Evolutionary conservation across 1,140 invertebrate species (phyloP), one percentile per base, ranked within the genome.

Genomic region (Hylaeus volcanicus): DNA sequence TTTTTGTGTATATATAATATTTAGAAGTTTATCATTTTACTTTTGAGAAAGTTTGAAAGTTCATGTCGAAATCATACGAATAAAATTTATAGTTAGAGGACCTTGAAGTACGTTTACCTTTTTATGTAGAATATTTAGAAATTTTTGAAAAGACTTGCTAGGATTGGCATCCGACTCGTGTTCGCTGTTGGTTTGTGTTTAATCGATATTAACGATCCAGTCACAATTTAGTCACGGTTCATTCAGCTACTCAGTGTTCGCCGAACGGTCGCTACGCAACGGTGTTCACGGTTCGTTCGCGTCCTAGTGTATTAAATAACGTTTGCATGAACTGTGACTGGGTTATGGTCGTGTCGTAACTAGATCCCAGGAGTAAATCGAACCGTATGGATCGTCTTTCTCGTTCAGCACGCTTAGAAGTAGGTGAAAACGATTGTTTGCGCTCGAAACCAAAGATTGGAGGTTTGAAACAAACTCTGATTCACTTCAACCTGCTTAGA

Each of bases 221-320:
- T 39, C 41, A 74, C 11, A 48, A 3, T 64, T 58, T 5, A 12
- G 45, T 65, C 51, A 51, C 45, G 60, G 61, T 74, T 64, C 73
- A 51, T 64, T 65, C 73, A 74, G 15, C 5, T n/a, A 5, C 39
- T 65, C 39, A 51, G 15, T n/a, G 39, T 53, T 39, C 37, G 12
- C 64, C 45, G 15, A 64, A 74, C 41, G 60, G 39, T 39, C 55
- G 15, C 58, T 71, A 39, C 12, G 1, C 70, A 6, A 5, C 2
- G n/a, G 3, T 26, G 26, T 65, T 65, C 60, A 74, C 61, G 73
- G 48, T n/a, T 55, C 15, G 73, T 65, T 51, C 48, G 48, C 61
- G 60, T 41, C 14, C 45, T 48, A 12, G 26, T 65, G 15, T 74
- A 74, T 64, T 65, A 74, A 65, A 11, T 65, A 61, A 53, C 26